These are phyloP conservation scores for Boleophthalmus pectinirostris DNA, from an alignment of 2,113 vertebrate species.

Conservation along the genomic window DNA sequence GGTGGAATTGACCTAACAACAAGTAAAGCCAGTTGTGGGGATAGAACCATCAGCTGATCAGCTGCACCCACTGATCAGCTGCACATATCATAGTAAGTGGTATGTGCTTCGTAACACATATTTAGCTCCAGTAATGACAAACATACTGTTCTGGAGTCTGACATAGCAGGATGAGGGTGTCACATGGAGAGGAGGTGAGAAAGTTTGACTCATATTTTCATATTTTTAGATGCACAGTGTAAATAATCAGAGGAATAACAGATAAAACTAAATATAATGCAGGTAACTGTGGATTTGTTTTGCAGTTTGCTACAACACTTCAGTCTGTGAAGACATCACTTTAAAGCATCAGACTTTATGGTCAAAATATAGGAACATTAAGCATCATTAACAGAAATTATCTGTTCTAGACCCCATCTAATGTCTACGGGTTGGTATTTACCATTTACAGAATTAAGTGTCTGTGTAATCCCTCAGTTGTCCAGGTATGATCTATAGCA, in stretches of 20 bases:
- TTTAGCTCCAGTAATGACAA: neutral
- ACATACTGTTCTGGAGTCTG: neutral
- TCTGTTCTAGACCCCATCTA: no score
- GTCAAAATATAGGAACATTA: neutral
- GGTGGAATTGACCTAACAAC: no score
- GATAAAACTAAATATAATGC: no score
- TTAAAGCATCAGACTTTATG: neutral
- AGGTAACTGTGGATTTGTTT: neutral
- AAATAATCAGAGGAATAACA: neutral
- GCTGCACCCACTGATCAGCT: no score
- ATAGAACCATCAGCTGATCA: no score
- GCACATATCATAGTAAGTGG: neutral
- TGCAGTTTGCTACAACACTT: neutral
- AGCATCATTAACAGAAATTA: no score
- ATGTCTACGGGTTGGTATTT: no score
- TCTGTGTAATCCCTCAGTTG: no score
- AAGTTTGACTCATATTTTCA: conserved; percentile 1
- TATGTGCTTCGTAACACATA: neutral
- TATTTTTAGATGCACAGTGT: neutral
- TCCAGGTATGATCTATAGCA: no score
- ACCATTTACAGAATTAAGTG: no score
- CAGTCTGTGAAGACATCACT: neutral
- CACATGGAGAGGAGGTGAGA: conserved; percentile 2
- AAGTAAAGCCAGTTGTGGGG: no score
- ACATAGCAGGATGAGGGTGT: neutral